Base-by-base conservation (phyloP, 1,140 invertebrate genomes). In the Caenorhabditis remanei region DNA sequence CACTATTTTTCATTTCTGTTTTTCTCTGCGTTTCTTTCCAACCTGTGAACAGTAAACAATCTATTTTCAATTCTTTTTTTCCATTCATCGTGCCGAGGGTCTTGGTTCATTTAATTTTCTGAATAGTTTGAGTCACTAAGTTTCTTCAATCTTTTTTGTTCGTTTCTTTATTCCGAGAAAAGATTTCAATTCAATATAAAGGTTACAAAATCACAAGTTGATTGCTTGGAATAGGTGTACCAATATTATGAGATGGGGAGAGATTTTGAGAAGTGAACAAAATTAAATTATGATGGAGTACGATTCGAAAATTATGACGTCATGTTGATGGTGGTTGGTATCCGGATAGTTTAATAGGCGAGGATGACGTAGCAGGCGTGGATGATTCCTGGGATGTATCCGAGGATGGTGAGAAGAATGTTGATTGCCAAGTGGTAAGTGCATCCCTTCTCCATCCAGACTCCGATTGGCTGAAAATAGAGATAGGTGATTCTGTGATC, bases 391-490 rank as follows among this genome's bases (percentile, higher is more conserved):
- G 90, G 90, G 65, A 91, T 89, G 56, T 87, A 91, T 21, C 89
- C 89, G 14, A 91, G 90, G 4, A 89, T 40, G 16, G 90, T 91
- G 32, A 91, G 84, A 0, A 89, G 86, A 82, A 91, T 91, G 89
- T 90, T 90, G 87, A 91, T 90, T 24, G 86, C 55, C 24, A 91
- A 83, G 63, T 91, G 89, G 71, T 82, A 84, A 56, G 50, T 85
- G 88, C 90, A 91, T 48, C 90, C 90, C 41, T 88, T 85, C 83
- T 91, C 89, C 8, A 88, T 56, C 48, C 90, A 90, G 19, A 91
- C 90, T 43, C 90, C 90, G 13, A 91, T 43, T 46, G 90, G 90
- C 84, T 91, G 86, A 50, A 91, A 88, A 5, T 21, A 2, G 8
- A 21, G 4, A 58, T n/a, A 6, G 5, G 11, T 53, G 50, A 0